Conservation (phyloP, 2,797 vertebrate genomes). For the Siniperca scherzeri region DNA sequence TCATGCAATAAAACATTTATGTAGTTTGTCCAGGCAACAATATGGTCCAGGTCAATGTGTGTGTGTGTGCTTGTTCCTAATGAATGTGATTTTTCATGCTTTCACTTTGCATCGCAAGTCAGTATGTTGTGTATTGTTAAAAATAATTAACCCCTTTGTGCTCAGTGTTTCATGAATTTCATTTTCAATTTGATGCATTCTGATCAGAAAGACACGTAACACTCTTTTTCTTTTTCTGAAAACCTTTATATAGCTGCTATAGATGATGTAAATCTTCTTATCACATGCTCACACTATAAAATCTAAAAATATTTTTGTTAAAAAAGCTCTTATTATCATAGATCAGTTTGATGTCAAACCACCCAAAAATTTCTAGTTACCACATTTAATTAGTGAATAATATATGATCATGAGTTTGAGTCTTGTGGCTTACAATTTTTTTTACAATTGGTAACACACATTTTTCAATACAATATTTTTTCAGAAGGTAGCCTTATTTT, state of each 20-base stretch:
- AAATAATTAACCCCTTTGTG: conserved; percentile 46
- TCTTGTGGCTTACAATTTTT: no score
- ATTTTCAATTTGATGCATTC: not conserved
- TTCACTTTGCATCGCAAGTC: conserved; percentile 27
- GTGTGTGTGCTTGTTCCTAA: conserved; percentile 44
- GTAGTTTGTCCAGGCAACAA: conserved; percentile 52
- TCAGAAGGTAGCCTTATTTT: no score
- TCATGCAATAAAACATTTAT: conserved; percentile 36
- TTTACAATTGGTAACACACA: no score
- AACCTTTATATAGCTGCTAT: not conserved
- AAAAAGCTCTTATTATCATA: not conserved
- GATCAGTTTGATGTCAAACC: not conserved
- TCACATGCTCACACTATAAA: not conserved
- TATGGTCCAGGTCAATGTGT: conserved; percentile 32
- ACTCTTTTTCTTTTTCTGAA: no score
- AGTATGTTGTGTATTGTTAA: conserved; percentile 22
- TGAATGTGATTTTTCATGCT: conserved; percentile 62
- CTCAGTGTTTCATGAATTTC: conserved; percentile 6
- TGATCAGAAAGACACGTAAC: not conserved
- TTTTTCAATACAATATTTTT: no score
- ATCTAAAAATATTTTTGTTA: not conserved
- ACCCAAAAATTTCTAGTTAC: no score
- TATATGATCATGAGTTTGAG: not conserved
- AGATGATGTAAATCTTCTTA: not conserved
- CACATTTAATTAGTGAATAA: not conserved